Percentiles rank a stretch among this genome's conserved stretches.
Conservation (phyloP, 1,140 invertebrate species). For the Teleogryllus occipitalis region DNA sequence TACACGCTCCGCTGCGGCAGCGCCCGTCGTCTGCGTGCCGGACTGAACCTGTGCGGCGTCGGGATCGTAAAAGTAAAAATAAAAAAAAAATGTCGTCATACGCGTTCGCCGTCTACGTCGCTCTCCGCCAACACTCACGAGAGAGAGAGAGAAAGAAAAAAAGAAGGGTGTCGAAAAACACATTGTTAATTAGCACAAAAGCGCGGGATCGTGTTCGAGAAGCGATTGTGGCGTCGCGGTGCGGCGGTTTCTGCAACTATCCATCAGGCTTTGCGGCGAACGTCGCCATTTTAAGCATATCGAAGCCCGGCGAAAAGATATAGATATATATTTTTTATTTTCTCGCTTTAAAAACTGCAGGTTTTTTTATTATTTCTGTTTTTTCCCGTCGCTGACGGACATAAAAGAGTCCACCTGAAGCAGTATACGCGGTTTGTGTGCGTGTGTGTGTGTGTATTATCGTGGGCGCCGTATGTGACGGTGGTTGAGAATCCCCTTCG, state of each 20-base stretch:
- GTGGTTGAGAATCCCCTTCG: not conserved
- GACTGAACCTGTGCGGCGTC: not conserved
- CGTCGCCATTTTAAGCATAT: not conserved
- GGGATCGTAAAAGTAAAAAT: not conserved
- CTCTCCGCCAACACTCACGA: no score
- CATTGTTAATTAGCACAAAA: slow-evolving; percentile 5
- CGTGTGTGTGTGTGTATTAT: no score
- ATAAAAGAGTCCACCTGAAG: no score
- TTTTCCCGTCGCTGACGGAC: no score
- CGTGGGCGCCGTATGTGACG: no score
- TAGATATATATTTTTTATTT: slow-evolving; percentile 3
- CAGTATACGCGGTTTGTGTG: no score
- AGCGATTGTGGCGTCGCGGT: not conserved
- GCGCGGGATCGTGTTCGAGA: not conserved
- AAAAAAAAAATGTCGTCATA: not conserved
- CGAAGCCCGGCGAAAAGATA: not conserved
- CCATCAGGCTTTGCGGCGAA: not conserved
- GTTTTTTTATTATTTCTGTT: not conserved
- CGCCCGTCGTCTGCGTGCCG: no score
- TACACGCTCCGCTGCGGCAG: no score
- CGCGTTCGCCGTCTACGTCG: not conserved
- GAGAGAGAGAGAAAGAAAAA: no score
- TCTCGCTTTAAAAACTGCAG: not conserved
- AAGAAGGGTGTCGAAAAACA: not conserved
- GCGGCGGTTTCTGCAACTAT: not conserved